Base-by-base conservation (phyloP, 2,797 vertebrate species). In the Centroberyx gerrardi region DNA sequence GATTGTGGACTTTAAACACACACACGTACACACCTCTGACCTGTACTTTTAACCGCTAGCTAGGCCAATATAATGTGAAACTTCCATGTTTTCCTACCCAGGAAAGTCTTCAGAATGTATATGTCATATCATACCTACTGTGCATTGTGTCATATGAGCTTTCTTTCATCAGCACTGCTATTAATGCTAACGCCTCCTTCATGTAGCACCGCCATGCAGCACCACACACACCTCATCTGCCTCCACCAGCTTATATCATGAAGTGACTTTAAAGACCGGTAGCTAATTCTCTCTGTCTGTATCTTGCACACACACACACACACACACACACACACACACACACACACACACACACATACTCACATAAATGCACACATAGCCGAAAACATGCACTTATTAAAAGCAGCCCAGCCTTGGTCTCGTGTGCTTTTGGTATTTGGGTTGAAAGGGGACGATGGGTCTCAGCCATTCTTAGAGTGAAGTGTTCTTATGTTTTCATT, bases 61-160 rank as follows among this genome's bases (percentile, higher is more conserved):
- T 95, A 96, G 90, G 95, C 96, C 96, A 96, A 94, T 93, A 96
- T 95, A 99, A 98, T 99, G 97, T 99, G 98, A 98, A 97, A 92
- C 82, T 78, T 91, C 76, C 72, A 84, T 82, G 65, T 86, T 82
- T 87, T 54, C 80, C 0, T 82, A 90, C 17, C 7, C 69, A 66
- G 66, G 67, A 78, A 76, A 58, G 73, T 72, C 28, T 72, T 54
- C 79, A 94, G 93, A 92, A 96, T 96, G 95, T 96, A 95, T 93
- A 92, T 86, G 88, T 94, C 87, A 78, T 76, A 85, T 84, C 65
- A 80, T 83, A 82, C 78, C 40, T 65, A 72, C 80, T 87, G 82
- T 83, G 78, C 76, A 73, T 81, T 18, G 53, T 84, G 71, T 81
- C 78, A 92, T 89, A 70, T 56, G 65, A 69, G 75, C 85, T 85